These are phyloP conservation scores for Pseudopipra pipra DNA, from an alignment of 2,113 vertebrate genomes.

Conservation along the genomic window DNA sequence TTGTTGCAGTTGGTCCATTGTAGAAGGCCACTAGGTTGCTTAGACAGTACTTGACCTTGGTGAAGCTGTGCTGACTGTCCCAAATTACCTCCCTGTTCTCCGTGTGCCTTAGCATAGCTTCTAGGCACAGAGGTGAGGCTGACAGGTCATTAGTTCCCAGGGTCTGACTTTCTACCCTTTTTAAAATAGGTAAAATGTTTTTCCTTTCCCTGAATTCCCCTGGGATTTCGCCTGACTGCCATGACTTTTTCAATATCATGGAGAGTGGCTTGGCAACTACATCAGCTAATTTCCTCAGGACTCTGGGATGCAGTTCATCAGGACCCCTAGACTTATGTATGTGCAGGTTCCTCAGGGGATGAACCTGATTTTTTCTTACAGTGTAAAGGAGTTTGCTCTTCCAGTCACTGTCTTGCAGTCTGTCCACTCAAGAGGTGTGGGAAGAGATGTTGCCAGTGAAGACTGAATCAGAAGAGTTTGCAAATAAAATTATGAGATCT, in stretches of 20 bases:
- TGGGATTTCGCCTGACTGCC: neutral
- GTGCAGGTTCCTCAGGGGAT: neutral
- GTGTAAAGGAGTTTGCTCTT: neutral
- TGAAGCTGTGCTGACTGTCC: neutral
- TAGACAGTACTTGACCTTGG: neutral
- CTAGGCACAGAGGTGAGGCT: neutral
- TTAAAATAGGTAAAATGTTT: neutral
- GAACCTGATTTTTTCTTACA: neutral
- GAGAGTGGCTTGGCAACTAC: neutral
- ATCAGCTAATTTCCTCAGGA: neutral
- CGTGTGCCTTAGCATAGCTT: neutral
- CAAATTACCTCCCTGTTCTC: neutral
- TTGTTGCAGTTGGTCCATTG: neutral
- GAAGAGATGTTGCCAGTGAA: neutral
- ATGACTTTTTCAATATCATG: neutral
- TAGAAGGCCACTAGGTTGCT: neutral
- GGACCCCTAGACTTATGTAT: neutral
- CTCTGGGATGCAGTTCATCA: neutral
- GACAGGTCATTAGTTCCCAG: neutral
- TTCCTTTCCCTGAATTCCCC: neutral
- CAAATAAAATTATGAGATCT: neutral
- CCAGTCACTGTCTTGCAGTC: neutral
- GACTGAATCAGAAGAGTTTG: neutral
- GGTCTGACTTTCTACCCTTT: neutral
- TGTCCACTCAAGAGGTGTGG: neutral